Percentiles rank a stretch among this genome's conserved stretches.
phyloP scores from a whole-genome alignment of 2,888 invertebrate species.

The Chymomyza caudatula region DNA sequence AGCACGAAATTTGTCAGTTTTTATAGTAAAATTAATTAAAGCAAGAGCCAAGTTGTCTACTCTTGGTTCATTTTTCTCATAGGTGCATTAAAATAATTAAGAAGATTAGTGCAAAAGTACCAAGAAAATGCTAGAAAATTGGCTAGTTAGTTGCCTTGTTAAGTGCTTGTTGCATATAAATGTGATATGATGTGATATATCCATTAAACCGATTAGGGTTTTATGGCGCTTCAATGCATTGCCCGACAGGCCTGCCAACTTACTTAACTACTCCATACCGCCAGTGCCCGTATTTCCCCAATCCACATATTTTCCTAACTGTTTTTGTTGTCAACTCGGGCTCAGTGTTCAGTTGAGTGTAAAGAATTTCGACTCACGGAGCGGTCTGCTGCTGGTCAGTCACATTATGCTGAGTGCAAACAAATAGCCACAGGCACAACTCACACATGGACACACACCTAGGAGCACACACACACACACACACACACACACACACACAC shows the following conservation, averaged over 20 bases:
- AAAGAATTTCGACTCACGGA: conserved; percentile 41
- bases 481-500: neutral
- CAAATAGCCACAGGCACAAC: neutral
- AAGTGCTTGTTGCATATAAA: conserved; percentile 9
- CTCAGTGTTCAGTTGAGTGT: conserved; percentile 50
- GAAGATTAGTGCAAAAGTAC: neutral
- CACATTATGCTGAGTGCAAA: neutral
- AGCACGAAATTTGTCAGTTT: no score
- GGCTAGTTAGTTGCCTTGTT: neutral
- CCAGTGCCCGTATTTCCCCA: neutral
- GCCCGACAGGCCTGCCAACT: conserved; percentile 1
- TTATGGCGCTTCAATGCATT: conserved; percentile 29
- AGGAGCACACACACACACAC: conserved; percentile 9
- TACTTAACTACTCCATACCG: neutral
- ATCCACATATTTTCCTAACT: neutral
- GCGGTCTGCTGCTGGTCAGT: neutral
- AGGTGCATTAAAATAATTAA: neutral
- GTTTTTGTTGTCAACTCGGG: conserved; percentile 25
- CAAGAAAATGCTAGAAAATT: neutral
- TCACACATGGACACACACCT: no score
- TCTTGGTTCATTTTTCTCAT: neutral
- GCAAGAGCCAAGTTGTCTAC: neutral
- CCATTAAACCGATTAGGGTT: conserved; percentile 50
- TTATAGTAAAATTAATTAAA: neutral
- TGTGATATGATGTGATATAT: conserved; percentile 27